phyloP scores from a whole-genome alignment of 2,888 invertebrate species.

The Anthoptus insignis region DNA sequence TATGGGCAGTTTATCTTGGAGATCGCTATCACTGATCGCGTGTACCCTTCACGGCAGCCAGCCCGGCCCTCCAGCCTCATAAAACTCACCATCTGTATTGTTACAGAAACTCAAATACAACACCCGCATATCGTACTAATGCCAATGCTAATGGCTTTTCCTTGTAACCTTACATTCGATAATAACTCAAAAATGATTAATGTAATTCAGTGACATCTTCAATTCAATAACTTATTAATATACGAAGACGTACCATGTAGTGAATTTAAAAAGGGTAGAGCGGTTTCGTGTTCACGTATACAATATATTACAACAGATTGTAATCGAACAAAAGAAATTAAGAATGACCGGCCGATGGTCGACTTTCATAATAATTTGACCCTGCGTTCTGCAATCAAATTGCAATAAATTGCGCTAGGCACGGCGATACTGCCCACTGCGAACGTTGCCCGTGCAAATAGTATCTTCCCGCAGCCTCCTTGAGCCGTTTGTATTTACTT shows the following conservation, averaged over 20 bases:
- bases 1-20: slow-evolving; percentile 76
- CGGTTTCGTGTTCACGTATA: slow-evolving; percentile 18
- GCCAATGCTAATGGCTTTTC: slow-evolving; percentile 73
- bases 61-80: slow-evolving; percentile 48
- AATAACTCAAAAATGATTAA: slow-evolving; percentile 70
- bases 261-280: slow-evolving; percentile 37
- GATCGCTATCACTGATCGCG: slow-evolving; percentile 83
- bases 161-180: slow-evolving; percentile 66
- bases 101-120: slow-evolving; percentile 58
- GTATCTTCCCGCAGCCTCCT: slow-evolving; percentile 59
- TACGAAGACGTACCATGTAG: slow-evolving; percentile 45
- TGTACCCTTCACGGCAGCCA: slow-evolving; percentile 60
- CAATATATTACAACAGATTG: slow-evolving; percentile 26
- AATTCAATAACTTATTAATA: slow-evolving; percentile 50
- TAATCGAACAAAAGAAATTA: slow-evolving; percentile 28
- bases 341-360: slow-evolving; percentile 39
- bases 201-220: slow-evolving; percentile 52
- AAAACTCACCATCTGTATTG: slow-evolving; percentile 60
- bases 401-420: slow-evolving; percentile 60
- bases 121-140: slow-evolving; percentile 51
- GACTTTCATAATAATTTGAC: slow-evolving; percentile 59
- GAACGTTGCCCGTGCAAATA: slow-evolving; percentile 63
- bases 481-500: slow-evolving; percentile 75
- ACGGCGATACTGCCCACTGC: slow-evolving; percentile 51
- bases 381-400: slow-evolving; percentile 64